Percentiles rank a stretch among this genome's conserved stretches.
Conservation (phyloP, 2,113 vertebrate genomes). For the Phoenicopterus ruber region DNA sequence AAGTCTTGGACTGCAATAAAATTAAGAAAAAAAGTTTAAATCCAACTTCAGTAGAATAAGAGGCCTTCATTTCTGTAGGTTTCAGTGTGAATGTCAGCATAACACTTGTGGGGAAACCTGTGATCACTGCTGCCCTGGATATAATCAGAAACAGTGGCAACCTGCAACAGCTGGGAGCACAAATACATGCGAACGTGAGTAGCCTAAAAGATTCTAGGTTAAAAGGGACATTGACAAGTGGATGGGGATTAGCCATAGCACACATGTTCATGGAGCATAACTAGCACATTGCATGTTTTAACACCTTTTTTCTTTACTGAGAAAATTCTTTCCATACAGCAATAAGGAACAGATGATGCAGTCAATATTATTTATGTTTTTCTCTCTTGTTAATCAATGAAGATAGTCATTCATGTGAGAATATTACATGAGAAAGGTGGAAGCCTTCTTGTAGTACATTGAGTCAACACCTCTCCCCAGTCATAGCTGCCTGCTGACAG, state of each 20-base stretch:
- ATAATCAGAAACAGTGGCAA: slow-evolving; percentile 86
- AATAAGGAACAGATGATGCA: neutral
- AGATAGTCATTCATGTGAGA: neutral
- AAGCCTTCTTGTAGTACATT: neutral
- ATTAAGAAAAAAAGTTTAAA: neutral
- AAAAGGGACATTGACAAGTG: neutral
- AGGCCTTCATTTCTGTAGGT: slow-evolving; percentile 64
- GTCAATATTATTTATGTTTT: neutral
- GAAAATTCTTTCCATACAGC: neutral
- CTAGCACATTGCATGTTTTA: neutral
- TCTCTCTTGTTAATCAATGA: neutral
- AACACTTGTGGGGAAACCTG: slow-evolving; percentile 93
- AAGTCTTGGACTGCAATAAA: neutral
- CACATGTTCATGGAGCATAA: neutral
- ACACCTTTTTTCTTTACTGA: neutral
- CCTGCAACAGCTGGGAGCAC: slow-evolving; percentile 76
- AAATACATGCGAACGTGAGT: slow-evolving; percentile 86
- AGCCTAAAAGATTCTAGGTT: neutral
- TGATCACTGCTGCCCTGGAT: slow-evolving; percentile 86
- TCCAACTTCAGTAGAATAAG: neutral
- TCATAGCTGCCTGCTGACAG: neutral
- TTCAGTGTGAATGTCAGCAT: slow-evolving; percentile 87
- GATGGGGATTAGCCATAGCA: neutral
- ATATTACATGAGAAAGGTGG: neutral
- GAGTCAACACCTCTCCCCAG: neutral